These are phyloP conservation scores for Todiramphus chloris DNA, from an alignment of 2,113 vertebrate genomes.

Conservation along the genomic window DNA sequence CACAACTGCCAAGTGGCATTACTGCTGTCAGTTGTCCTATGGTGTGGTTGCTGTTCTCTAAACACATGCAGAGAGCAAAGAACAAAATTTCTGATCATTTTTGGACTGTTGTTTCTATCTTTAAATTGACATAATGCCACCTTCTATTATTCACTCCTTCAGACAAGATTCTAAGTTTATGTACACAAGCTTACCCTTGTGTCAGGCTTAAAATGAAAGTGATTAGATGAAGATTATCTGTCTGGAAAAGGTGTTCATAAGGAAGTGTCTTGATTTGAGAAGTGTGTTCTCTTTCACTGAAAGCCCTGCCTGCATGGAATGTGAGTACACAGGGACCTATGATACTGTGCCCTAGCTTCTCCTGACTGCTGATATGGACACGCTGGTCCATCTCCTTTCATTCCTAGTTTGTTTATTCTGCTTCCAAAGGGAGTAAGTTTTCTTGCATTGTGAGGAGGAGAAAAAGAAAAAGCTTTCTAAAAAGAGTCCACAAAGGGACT, in stretches of 20 bases:
- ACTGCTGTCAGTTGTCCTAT: neutral
- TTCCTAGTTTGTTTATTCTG: neutral
- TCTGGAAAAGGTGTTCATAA: neutral
- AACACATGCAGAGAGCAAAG: neutral
- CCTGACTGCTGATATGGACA: fast-evolving
- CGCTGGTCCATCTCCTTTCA: neutral
- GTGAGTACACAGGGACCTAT: neutral
- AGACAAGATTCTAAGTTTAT: neutral
- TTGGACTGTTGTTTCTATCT: neutral
- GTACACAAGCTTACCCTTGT: neutral
- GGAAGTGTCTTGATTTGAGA: neutral
- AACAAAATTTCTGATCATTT: neutral
- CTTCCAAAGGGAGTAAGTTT: neutral
- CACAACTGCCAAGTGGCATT: neutral
- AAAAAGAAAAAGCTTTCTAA: neutral
- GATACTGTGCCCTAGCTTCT: neutral
- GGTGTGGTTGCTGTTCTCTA: neutral
- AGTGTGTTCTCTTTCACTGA: neutral
- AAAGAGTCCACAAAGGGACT: neutral
- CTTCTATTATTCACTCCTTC: neutral
- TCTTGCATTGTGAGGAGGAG: neutral
- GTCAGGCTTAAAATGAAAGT: neutral
- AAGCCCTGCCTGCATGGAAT: neutral
- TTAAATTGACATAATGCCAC: neutral
- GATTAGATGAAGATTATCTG: neutral